Conservation (phyloP, 2,797 vertebrate genomes). For the Melanotaenia nigrans region DNA sequence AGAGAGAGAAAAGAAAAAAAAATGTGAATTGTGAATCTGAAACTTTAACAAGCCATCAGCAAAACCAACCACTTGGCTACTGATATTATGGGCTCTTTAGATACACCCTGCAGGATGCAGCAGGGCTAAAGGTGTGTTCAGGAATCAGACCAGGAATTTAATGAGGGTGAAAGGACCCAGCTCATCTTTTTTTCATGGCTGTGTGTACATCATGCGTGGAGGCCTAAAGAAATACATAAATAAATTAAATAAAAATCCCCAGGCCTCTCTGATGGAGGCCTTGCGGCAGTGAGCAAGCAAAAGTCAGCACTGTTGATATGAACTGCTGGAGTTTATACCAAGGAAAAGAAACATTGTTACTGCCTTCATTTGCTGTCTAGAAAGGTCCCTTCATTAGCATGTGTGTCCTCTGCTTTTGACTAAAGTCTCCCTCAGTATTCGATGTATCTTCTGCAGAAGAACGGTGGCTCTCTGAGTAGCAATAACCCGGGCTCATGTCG, state of each 20-base stretch:
- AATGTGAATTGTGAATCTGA: conserved; percentile 48
- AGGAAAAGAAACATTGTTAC: conserved; percentile 18
- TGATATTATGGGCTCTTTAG: conserved; percentile 33
- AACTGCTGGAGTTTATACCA: conserved; percentile 35
- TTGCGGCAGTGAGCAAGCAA: conserved; percentile 41
- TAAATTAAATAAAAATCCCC: conserved; percentile 52
- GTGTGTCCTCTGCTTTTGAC: conserved; percentile 44
- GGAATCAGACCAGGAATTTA: conserved; percentile 47
- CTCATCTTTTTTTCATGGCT: conserved; percentile 63
- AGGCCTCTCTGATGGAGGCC: conserved; percentile 52
- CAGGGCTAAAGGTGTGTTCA: conserved; percentile 35
- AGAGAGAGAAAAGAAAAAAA: conserved; percentile 21
- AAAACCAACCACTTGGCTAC: conserved; percentile 49
- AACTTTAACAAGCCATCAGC: conserved; percentile 62
- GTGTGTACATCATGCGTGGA: conserved; percentile 38
- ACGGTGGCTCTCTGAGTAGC: conserved; percentile 66
- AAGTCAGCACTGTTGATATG: conserved; percentile 55
- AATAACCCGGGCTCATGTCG: conserved; percentile 65
- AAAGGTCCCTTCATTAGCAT: conserved; percentile 66
- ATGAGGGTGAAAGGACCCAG: conserved; percentile 62
- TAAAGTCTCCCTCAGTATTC: conserved; percentile 32
- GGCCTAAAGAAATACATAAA: conserved; percentile 28
- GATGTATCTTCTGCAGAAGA: conserved; percentile 47
- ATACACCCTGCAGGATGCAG: conserved; percentile 37
- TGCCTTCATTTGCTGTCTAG: conserved; percentile 33